phyloP scores from a whole-genome alignment of 1,140 invertebrate species.

The Pygmarrhopalites habei region DNA sequence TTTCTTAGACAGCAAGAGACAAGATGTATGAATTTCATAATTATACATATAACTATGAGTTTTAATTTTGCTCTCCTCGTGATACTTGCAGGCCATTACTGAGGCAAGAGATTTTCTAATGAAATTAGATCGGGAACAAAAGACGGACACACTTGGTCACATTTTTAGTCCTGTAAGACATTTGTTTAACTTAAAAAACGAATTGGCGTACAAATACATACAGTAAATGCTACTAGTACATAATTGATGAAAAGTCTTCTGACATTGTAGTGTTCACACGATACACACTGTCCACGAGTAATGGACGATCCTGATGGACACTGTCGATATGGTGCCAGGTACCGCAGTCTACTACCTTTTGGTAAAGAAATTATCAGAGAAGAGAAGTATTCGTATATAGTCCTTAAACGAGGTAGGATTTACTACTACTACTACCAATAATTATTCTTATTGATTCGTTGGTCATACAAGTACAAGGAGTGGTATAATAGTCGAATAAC shows the following conservation, averaged over 20 bases:
- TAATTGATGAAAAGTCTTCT: conserved; percentile 27
- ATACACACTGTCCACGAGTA: conserved; percentile 62
- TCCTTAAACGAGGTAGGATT: conserved; percentile 71
- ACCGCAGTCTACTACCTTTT: conserved; percentile 51
- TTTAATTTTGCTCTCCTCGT: conserved; percentile 29
- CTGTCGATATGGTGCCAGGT: conserved; percentile 68
- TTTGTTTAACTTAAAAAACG: conserved; percentile 21
- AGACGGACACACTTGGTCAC: conserved; percentile 46
- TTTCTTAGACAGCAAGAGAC: conserved; percentile 15
- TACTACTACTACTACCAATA: no score
- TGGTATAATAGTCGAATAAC: no score
- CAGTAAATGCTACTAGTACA: conserved; percentile 23
- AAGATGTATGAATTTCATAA: background rate
- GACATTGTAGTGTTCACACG: conserved; percentile 67
- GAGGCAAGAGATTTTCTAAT: conserved; percentile 69
- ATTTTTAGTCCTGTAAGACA: conserved; percentile 65
- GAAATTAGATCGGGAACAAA: conserved; percentile 41
- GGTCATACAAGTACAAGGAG: conserved; percentile 39
- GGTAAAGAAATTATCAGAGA: conserved; percentile 43
- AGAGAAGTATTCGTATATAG: conserved; percentile 64
- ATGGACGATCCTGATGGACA: conserved; percentile 53
- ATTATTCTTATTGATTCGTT: no score
- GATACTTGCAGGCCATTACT: conserved; percentile 51
- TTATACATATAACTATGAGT: background rate
- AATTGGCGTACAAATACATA: conserved; percentile 19